Base-by-base conservation (phyloP, 2,113 vertebrate species). In the Tenrec ecaudatus region DNA sequence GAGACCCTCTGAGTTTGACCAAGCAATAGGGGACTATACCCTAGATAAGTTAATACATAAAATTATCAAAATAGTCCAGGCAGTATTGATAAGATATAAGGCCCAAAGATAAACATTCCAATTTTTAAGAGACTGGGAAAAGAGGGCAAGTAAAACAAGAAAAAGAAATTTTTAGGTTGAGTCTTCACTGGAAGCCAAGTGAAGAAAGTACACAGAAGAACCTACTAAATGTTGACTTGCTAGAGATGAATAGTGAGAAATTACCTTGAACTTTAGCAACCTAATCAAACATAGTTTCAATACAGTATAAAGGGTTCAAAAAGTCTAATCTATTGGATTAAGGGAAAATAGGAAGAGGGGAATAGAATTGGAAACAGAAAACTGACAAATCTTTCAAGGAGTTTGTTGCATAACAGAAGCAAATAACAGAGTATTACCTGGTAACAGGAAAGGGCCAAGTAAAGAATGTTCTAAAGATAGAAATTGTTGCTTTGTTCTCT, bases 141-240 rank as follows among this genome's bases (percentile, higher is more conserved):
- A 27, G 25, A 90, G 36, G 20, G 62, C 25, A 93, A 83, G 20
- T 43, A 36, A 87, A 33, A 82, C 3, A 86, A 29, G 38, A 73
- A 90, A 89, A 91, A 17, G 25, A 36, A 29, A 66, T 64, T 73
- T 64, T 86, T 89, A 90, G 82, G 9, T 66, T 10, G 53, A 82
- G 79, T 40, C 85, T 43, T 80, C 40, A 40, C 40, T 86, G n/a
- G 38, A 94, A 92, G 40, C 20, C 80, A 94, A 87, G 9, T 87
- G n/a, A 92, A 84, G 16, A 83, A 92, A 40, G 6, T 27, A 27
- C 90, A 71, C n/a, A 53, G 66, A 90, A 57, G 25, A 6, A 57
- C 90, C 69, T 53, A 71, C 40, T 10, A 85, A 95, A 91, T 86
- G 64, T 73, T 91, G 76, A 62, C 90, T 16, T 78, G 88, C 29